Evolutionary conservation across 2,888 invertebrate species (phyloP).

Genomic region (Ceramica pisi): DNA sequence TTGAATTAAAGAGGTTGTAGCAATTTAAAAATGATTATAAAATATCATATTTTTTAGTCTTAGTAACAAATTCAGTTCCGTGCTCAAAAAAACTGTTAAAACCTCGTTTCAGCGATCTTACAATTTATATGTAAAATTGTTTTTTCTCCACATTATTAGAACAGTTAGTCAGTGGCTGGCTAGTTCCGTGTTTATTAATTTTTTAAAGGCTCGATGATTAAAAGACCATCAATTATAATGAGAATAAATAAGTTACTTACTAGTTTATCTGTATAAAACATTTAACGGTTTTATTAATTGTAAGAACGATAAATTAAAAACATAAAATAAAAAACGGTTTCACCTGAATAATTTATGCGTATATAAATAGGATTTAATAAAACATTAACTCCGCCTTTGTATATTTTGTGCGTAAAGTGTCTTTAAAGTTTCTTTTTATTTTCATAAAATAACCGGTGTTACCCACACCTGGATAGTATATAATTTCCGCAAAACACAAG

Average conservation of each 20-base stretch:
- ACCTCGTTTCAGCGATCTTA: background rate
- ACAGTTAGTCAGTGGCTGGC: background rate
- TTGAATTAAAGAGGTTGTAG: too few species aligned
- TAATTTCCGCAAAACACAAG: background rate
- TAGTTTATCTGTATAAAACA: background rate
- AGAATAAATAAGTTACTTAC: slow-evolving; percentile 11
- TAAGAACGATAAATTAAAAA: background rate
- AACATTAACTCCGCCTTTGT: too few species aligned
- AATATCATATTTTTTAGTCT: too few species aligned
- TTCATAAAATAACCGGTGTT: background rate
- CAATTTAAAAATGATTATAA: too few species aligned
- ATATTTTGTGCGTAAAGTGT: background rate
- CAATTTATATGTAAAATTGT: slow-evolving; percentile 37
- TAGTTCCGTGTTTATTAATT: slow-evolving; percentile 19
- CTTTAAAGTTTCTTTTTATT: background rate
- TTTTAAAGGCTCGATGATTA: background rate
- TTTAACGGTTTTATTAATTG: background rate
- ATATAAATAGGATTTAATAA: too few species aligned
- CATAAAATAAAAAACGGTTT: background rate
- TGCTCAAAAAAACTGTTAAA: background rate
- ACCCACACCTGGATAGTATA: slow-evolving; percentile 4
- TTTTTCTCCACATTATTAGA: slow-evolving; percentile 25
- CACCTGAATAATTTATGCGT: too few species aligned
- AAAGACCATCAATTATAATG: background rate
- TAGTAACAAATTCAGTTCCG: background rate